Evolutionary conservation across 1,140 invertebrate genomes (phyloP).

Genomic region (Drosophila kurseongensis): DNA sequence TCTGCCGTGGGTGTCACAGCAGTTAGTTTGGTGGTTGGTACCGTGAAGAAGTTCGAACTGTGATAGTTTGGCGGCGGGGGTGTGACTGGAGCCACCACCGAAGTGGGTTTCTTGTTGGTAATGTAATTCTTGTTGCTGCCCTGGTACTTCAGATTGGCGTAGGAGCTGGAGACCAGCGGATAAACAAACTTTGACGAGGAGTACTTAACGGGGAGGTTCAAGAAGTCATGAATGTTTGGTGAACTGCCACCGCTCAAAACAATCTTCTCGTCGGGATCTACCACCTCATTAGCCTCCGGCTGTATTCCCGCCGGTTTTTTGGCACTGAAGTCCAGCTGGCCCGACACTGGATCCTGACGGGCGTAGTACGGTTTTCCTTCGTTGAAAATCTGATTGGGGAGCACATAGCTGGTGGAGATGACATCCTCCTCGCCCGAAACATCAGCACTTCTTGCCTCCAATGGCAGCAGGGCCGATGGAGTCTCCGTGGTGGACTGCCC

Average conservation of each 20-base stretch:
- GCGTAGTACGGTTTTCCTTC: conserved; percentile 89
- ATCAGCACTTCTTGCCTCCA: conserved; percentile 69
- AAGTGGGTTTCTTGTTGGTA: conserved; percentile 87
- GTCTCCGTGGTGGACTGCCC: conserved; percentile 32
- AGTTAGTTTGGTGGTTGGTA: conserved; percentile 71
- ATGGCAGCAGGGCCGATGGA: conserved; percentile 60
- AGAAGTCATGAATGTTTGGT: conserved; percentile 89
- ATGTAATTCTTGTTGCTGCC: conserved; percentile 88
- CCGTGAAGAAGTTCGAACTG: conserved; percentile 66
- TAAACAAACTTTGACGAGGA: conserved; percentile 88
- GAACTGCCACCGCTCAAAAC: conserved; percentile 82
- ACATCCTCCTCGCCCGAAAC: conserved; percentile 70
- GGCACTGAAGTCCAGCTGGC: conserved; percentile 87
- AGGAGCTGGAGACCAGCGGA: conserved; percentile 89
- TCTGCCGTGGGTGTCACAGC: conserved; percentile 67
- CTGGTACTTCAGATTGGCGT: conserved; percentile 90
- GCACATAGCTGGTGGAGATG: conserved; percentile 74
- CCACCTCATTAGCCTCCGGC: conserved; percentile 74
- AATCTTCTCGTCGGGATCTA: conserved; percentile 78
- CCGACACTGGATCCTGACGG: conserved; percentile 89
- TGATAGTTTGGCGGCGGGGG: conserved; percentile 77
- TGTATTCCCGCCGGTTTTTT: conserved; percentile 85
- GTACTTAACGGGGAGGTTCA: conserved; percentile 89
- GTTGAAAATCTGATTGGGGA: conserved; percentile 86
- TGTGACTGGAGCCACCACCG: conserved; percentile 74